phyloP scores from a whole-genome alignment of 1,140 invertebrate genomes.

The Eueides isabella region DNA sequence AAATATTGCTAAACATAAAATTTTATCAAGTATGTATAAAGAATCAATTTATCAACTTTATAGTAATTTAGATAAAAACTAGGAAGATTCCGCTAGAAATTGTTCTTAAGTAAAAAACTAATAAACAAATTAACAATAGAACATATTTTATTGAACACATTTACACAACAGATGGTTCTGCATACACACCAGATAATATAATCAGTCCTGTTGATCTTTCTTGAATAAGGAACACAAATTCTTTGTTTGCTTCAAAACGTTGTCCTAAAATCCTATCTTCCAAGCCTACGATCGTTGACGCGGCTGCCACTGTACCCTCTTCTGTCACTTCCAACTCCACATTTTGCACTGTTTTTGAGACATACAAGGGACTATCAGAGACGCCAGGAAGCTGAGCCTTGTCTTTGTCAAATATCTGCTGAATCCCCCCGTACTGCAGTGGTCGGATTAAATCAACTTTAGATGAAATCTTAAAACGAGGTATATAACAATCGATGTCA shows the following conservation, averaged over 20 bases:
- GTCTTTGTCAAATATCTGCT: constrained; percentile 83
- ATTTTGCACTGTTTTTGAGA: constrained; percentile 85
- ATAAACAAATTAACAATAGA: constrained; percentile 19
- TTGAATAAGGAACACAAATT: constrained; percentile 80
- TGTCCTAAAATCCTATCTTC: constrained; percentile 77
- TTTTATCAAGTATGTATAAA: background rate
- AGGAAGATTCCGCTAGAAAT: background rate
- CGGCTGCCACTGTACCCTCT: constrained; percentile 87
- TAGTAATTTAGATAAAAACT: background rate
- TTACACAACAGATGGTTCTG: constrained; percentile 50
- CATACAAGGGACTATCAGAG: constrained; percentile 79
- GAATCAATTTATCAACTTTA: background rate
- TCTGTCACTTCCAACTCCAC: constrained; percentile 89
- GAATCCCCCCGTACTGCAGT: constrained; percentile 85
- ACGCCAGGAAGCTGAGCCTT: constrained; percentile 86
- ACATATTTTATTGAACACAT: constrained; percentile 33
- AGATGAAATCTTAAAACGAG: constrained; percentile 84
- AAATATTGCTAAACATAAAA: background rate
- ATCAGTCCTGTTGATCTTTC: constrained; percentile 73
- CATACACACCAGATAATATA: constrained; percentile 78
- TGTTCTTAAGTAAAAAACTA: background rate
- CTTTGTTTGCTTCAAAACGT: constrained; percentile 80
- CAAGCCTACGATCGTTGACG: constrained; percentile 84
- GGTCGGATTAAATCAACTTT: constrained; percentile 82
- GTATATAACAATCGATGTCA: constrained; percentile 84